These are phyloP conservation scores for Aratinga solstitialis DNA, from an alignment of 2,797 vertebrate species.

Conservation along the genomic window DNA sequence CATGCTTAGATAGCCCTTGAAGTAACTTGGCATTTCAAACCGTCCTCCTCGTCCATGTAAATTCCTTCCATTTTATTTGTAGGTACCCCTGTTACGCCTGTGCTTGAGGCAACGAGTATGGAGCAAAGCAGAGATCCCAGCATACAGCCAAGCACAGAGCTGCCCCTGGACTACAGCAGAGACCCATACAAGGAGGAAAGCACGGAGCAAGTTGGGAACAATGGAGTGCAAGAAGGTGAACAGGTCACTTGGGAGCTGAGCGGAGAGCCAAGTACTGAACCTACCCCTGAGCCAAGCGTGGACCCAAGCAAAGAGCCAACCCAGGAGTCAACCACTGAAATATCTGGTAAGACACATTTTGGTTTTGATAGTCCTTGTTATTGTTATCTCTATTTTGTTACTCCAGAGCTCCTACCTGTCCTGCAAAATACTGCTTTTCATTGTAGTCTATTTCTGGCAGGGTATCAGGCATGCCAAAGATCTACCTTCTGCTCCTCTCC, in stretches of 20 bases:
- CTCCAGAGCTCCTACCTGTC: background rate
- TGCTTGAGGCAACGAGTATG: background rate
- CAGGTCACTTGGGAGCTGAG: background rate
- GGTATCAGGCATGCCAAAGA: background rate
- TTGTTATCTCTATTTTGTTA: background rate
- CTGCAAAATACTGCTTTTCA: background rate
- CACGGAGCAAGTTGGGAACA: background rate
- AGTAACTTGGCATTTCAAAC: background rate
- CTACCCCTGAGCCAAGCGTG: background rate
- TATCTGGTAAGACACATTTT: constrained; percentile 7
- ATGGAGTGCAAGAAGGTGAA: background rate
- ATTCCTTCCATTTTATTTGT: background rate
- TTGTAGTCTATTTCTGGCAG: background rate
- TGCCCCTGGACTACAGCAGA: background rate
- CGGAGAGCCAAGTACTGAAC: background rate
- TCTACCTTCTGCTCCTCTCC: background rate
- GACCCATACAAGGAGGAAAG: background rate
- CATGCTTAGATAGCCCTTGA: background rate
- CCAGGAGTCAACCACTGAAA: background rate
- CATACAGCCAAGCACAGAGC: background rate
- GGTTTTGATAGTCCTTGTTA: background rate
- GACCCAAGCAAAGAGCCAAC: background rate
- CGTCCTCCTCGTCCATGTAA: background rate
- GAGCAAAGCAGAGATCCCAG: background rate
- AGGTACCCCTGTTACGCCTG: background rate